A percentile compares a stretch with the other conserved stretches of the same genome.
Evolutionary conservation across 1,140 invertebrate species (phyloP).

Genomic region (Brachionus rubens): DNA sequence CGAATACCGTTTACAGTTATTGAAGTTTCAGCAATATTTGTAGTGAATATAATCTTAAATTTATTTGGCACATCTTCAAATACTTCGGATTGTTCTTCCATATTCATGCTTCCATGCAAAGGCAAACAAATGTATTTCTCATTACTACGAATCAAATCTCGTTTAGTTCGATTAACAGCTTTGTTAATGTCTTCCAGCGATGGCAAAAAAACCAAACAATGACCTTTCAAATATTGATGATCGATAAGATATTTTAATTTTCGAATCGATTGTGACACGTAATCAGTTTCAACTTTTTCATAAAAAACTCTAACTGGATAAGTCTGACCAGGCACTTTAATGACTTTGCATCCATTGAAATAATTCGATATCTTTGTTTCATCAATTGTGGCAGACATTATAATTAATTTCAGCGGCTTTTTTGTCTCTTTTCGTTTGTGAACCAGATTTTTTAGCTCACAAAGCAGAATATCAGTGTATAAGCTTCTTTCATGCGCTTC

Average conservation of each 20-base stretch:
- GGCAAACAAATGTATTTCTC: too few species aligned
- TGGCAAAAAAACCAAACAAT: too few species aligned
- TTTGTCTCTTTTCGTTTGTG: slow-evolving; percentile 80
- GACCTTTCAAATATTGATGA: too few species aligned
- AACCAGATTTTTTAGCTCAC: slow-evolving; percentile 70
- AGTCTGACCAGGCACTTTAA: slow-evolving; percentile 81
- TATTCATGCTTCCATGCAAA: background rate
- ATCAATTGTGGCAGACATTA: slow-evolving; percentile 91
- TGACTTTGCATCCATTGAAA: slow-evolving; percentile 65
- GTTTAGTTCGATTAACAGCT: too few species aligned
- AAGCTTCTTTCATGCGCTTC: slow-evolving; percentile 91
- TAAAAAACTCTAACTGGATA: slow-evolving; percentile 86
- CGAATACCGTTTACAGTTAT: slow-evolving; percentile 56
- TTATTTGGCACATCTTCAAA: background rate
- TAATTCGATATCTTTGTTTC: slow-evolving; percentile 67
- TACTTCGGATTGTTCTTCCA: background rate
- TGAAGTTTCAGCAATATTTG: slow-evolving; percentile 59
- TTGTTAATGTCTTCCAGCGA: too few species aligned
- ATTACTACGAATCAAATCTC: too few species aligned
- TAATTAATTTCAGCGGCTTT: slow-evolving; percentile 75
- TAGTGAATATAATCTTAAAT: slow-evolving; percentile 51
- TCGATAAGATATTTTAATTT: too few species aligned
- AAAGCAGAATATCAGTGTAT: slow-evolving; percentile 87
- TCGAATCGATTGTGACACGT: too few species aligned
- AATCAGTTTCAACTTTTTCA: slow-evolving; percentile 36